Conservation (phyloP, 2,888 invertebrate species). For the Epistrophella euchroma region DNA sequence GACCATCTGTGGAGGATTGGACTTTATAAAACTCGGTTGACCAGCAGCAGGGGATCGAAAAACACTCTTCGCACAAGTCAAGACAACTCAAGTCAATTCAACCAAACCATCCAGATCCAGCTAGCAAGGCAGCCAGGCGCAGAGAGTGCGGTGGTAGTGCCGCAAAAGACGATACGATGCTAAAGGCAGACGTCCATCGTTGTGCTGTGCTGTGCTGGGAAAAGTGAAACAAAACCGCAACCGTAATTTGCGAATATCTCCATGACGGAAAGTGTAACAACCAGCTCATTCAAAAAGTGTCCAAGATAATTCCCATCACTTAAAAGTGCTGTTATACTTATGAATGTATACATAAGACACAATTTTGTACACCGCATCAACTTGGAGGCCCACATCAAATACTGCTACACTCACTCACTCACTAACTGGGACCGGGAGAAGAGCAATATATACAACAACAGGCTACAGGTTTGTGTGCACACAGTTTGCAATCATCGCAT, state of each 20-base stretch:
- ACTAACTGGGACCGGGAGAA: conserved; percentile 33
- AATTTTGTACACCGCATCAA: conserved; percentile 30
- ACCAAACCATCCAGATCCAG: conserved; percentile 30
- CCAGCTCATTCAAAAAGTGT: conserved; percentile 76
- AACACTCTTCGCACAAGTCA: conserved; percentile 47
- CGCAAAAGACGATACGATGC: conserved; percentile 31
- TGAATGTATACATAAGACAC: neutral
- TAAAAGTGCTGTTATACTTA: conserved; percentile 60
- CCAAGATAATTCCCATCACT: conserved; percentile 76
- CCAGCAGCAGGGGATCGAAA: conserved; percentile 51
- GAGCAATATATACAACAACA: neutral
- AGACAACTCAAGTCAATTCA: conserved; percentile 22
- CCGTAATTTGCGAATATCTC: conserved; percentile 76
- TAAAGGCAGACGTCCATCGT: conserved; percentile 37
- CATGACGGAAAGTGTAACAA: conserved; percentile 76
- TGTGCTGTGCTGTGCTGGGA: conserved; percentile 49
- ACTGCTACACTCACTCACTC: conserved; percentile 30
- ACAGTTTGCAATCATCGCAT: conserved; percentile 72
- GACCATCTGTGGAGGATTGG: conserved; percentile 64
- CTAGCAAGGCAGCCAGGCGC: conserved; percentile 6
- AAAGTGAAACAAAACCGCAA: conserved; percentile 76
- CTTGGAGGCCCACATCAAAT: conserved; percentile 57
- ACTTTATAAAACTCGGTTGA: conserved; percentile 61
- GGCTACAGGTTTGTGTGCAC: conserved; percentile 67
- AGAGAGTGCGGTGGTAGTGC: neutral